Percentiles rank a stretch among this genome's conserved stretches.
Evolutionary conservation across 2,113 vertebrate species (phyloP).

Genomic region (Fulmarus glacialis): DNA sequence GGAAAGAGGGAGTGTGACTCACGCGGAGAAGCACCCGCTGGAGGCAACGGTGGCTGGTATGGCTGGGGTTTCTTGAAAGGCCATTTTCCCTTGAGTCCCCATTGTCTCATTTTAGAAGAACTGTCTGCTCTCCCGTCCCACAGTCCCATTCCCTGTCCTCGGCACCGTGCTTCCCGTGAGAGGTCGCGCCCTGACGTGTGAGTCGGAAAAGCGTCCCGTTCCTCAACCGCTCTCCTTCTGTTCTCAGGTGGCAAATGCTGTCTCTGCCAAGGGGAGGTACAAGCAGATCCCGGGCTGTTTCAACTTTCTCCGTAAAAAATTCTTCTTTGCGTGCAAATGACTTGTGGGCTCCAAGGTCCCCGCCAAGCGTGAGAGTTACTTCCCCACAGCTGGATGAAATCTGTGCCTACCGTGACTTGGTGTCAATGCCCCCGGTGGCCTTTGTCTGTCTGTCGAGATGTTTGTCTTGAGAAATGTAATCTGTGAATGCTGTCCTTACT

Average conservation of each 20-base stretch:
- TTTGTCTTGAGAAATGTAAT: not conserved
- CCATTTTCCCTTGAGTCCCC: accelerated
- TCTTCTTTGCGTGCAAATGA: conserved; percentile 79
- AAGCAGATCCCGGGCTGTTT: conserved; percentile 94
- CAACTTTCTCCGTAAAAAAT: conserved; percentile 90
- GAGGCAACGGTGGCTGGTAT: accelerated
- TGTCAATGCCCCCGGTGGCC: accelerated
- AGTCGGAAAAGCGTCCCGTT: accelerated
- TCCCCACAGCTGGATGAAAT: accelerated
- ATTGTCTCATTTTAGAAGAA: not conserved
- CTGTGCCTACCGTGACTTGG: accelerated
- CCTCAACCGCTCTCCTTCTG: not conserved
- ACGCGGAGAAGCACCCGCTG: accelerated
- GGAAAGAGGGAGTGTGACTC: not conserved
- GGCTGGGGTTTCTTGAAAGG: accelerated
- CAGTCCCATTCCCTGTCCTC: accelerated
- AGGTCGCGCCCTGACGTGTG: accelerated
- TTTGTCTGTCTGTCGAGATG: not conserved
- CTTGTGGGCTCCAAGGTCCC: accelerated
- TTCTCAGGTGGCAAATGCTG: conserved; percentile 84
- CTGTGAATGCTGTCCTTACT: accelerated
- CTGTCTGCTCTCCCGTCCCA: not conserved
- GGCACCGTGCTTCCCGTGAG: accelerated
- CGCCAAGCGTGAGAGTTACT: accelerated
- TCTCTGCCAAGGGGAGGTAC: conserved; percentile 86